Base-by-base conservation (phyloP, 2,113 vertebrate genomes). In the Ceuthmochares aereus region DNA sequence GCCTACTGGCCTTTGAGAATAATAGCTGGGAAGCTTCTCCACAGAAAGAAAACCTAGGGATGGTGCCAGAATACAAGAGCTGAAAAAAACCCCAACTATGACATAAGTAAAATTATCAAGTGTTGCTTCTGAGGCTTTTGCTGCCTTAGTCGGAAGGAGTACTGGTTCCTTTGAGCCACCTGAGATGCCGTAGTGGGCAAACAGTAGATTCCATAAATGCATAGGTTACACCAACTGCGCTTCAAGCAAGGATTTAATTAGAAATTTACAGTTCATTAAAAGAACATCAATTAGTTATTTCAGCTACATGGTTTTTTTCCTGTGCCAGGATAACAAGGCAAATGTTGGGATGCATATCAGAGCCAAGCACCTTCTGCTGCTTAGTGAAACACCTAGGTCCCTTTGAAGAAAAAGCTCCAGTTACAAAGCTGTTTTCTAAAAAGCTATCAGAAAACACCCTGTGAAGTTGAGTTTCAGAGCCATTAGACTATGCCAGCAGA, bases 201-300 rank as follows among this genome's bases (percentile, higher is more conserved):
- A 36, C 67, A 67, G 84, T 37, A 70, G 56, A 60, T 54, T 45
- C 42, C 68, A 63, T 58, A 88, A 95, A 83, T 7, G 7, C 32
- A 70, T 55, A 77, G 76, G 56, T 83, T 91, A 63, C 12, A 56
- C 43, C 74, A 90, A 68, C 14, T 26, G 1, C 84, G 62, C 68
- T 68, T 94, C 63, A 83, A 83, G 74, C 10, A 80, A 92, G 5
- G 21, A 29, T 72, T 92, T 97, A 96, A 97, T 96, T 95, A 94
- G 70, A 85, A 93, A 93, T 74, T 62, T 91, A 52, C 60, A 81
- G 16, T 87, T 93, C 95, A 92, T 92, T 97, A 94, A 89, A 85
- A 79, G 83, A 96, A 58, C 23, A 88, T 14, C 66, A 58, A 59
- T 92, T 74, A 64, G 69, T 94, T 96, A 93, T 82, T 88, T 96